Evolutionary conservation across 2,888 invertebrate genomes (phyloP).

Genomic region (Xylocampa areola): DNA sequence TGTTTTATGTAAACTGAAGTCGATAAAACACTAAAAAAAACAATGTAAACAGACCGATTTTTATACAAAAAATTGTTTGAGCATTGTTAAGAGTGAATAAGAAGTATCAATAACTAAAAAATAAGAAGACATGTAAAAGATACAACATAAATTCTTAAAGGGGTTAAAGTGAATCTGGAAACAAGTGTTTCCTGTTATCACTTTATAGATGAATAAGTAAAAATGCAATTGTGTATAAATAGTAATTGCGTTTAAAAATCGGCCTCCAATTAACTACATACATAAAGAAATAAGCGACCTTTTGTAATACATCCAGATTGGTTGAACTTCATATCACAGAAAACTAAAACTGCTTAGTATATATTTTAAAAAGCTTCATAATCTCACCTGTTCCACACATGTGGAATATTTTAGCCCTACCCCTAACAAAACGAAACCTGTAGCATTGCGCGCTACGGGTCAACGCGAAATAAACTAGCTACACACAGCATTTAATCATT

Average conservation of each 20-base stretch:
- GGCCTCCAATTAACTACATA: constrained; percentile 52
- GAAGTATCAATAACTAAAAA: constrained; percentile 22
- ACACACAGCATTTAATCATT: constrained; percentile 86
- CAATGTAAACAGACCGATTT: constrained; percentile 36
- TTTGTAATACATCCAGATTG: constrained; percentile 59
- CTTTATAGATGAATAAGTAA: constrained; percentile 14
- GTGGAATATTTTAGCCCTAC: constrained; percentile 86
- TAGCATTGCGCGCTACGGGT: constrained; percentile 90
- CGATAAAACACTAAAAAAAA: constrained; percentile 44
- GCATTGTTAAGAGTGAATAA: constrained; percentile 7
- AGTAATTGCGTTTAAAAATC: constrained; percentile 53
- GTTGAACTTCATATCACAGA: constrained; percentile 66
- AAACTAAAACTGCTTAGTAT: constrained; percentile 81
- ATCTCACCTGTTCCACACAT: constrained; percentile 88
- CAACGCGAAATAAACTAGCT: constrained; percentile 88
- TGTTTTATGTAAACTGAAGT: constrained; percentile 16
- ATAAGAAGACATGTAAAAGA: constrained; percentile 10
- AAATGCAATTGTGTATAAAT: constrained; percentile 29
- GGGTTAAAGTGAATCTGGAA: constrained; percentile 9
- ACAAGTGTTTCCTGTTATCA: constrained; percentile 6
- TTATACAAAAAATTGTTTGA: constrained; percentile 31
- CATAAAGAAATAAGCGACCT: constrained; percentile 62
- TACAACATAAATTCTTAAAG: constrained; percentile 1
- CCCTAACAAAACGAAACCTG: constrained; percentile 89
- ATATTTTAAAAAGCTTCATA: constrained; percentile 86